Evolutionary conservation across 2,888 invertebrate genomes (phyloP).

Genomic region (Plutella xylostella): DNA sequence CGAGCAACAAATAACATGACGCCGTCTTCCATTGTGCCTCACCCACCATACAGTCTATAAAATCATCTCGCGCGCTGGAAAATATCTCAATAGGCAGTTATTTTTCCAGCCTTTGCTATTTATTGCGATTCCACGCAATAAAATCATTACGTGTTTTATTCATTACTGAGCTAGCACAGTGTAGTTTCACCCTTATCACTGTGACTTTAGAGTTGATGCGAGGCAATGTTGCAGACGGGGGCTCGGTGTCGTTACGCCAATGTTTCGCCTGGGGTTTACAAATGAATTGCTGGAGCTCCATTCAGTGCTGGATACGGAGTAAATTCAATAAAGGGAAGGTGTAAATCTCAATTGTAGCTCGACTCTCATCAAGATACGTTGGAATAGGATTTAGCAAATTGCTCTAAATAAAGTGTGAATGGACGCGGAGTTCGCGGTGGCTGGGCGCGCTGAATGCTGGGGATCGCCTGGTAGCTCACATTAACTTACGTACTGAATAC

Average conservation of each 20-base stretch:
- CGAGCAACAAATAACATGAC: background rate
- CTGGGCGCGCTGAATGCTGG: background rate
- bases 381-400: slow-evolving; percentile 27
- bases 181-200: background rate
- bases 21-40: background rate
- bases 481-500: background rate
- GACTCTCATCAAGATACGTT: slow-evolving; percentile 34
- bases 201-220: background rate
- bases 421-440: slow-evolving; percentile 10
- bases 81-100: too few species aligned
- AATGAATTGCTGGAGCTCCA: slow-evolving; percentile 27
- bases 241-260: slow-evolving; percentile 15
- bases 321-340: slow-evolving; percentile 39
- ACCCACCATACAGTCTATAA: background rate
- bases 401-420: slow-evolving; percentile 30
- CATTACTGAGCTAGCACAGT: background rate
- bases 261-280: slow-evolving; percentile 25
- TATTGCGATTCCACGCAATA: background rate
- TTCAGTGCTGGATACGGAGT: slow-evolving; percentile 19
- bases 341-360: slow-evolving; percentile 46
- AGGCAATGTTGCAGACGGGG: background rate
- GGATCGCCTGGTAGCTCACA: background rate
- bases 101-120: background rate
- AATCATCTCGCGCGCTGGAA: too few species aligned
- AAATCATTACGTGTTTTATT: slow-evolving; percentile 3